Evolutionary conservation across 2,113 vertebrate species (phyloP).

Genomic region (Pholis gunnellus): DNA sequence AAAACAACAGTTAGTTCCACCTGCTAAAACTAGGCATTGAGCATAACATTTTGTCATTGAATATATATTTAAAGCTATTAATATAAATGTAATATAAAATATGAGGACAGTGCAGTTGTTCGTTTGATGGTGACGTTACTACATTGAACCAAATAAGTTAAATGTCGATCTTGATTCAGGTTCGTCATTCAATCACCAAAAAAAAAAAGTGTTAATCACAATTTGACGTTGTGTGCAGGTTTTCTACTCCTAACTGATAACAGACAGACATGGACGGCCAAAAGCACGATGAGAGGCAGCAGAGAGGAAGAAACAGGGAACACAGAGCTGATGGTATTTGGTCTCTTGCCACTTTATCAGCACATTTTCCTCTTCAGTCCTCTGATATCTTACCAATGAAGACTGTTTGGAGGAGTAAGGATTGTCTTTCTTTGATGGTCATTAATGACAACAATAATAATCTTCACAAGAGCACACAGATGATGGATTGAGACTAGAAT

Average conservation of each 20-base stretch:
- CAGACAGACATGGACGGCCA: constrained; percentile 70
- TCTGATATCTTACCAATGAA: background rate
- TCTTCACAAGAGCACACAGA: constrained; percentile 8
- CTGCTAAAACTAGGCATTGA: background rate
- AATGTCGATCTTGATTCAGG: background rate
- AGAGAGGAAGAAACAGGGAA: constrained; percentile 31
- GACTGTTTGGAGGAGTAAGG: background rate
- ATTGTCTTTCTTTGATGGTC: background rate
- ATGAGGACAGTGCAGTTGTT: background rate
- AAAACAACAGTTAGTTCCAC: background rate
- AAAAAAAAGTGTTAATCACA: background rate
- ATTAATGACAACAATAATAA: background rate
- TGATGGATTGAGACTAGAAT: background rate
- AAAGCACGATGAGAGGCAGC: constrained; percentile 45
- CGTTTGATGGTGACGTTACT: background rate
- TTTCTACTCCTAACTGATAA: constrained; percentile 35
- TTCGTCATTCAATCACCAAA: background rate
- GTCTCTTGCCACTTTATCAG: constrained; percentile 71
- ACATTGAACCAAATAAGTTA: background rate
- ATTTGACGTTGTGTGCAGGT: background rate
- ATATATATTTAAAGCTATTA: background rate
- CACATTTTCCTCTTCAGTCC: background rate
- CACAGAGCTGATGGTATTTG: constrained; percentile 9
- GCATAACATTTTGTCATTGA: background rate
- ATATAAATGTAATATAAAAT: no score